A percentile compares a stretch with the other conserved stretches of the same genome.
Evolutionary conservation across 2,888 invertebrate genomes (phyloP).

Genomic region (Congeria kusceri): DNA sequence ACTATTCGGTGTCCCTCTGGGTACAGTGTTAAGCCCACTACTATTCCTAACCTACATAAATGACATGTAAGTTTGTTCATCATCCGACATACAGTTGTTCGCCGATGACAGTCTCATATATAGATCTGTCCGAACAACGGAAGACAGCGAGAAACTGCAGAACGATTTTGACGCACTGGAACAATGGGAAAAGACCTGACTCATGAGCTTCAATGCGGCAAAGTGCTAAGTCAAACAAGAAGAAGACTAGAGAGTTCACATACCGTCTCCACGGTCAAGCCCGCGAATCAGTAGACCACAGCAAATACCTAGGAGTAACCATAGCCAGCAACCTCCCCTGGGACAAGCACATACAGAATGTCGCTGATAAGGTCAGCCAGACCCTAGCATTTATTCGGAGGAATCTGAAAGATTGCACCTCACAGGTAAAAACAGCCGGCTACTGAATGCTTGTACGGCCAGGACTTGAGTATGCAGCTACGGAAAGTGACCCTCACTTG

Average conservation of each 20-base stretch:
- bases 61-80: background rate
- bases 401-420: background rate
- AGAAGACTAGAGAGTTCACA: background rate
- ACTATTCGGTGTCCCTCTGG: too few relatives aligned
- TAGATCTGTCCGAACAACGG: background rate
- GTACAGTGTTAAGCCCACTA: background rate
- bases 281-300: background rate
- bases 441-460: background rate
- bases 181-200: background rate
- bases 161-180: background rate
- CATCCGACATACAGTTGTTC: background rate
- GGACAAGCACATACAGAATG: background rate
- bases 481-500: background rate
- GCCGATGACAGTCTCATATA: background rate
- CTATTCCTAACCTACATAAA: background rate
- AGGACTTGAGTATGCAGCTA: background rate
- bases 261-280: background rate
- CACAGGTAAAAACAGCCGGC: background rate
- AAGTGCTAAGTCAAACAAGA: background rate
- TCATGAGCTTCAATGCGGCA: background rate
- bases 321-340: background rate
- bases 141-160: background rate
- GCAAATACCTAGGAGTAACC: background rate
- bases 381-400: background rate
- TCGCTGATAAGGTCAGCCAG: background rate